Base-by-base conservation (phyloP, 2,888 invertebrate species). In the Eupeodes luniger region DNA sequence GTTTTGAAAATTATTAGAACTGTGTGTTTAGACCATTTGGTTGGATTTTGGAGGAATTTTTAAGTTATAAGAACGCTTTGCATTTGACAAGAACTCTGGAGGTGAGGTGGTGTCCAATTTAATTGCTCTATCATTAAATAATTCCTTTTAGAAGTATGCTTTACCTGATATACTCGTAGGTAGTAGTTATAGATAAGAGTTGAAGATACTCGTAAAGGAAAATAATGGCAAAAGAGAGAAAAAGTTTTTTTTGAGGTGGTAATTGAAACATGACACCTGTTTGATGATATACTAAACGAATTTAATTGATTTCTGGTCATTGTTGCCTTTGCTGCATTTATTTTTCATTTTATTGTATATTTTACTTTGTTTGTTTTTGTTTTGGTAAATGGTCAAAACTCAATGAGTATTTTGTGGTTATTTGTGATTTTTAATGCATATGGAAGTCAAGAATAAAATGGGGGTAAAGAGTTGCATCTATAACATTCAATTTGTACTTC, bases 81-180 rank as follows among this genome's bases (percentile, higher is more conserved):
- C 78, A 69, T 79, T 86, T 82, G 82, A 70, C 57, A 78, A 64
- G 36, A 19, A 70, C 34, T 69, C 82, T 53, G 75, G 70, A 86
- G 70, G 59, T 86, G 81, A 75, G 53, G 74, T 55, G 78, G 78
- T 86, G 82, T 62, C 82, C 86, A 69, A 82, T 83, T 84, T 81
- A 87, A 84, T 84, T 87, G 72, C 40, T 59, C 47, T 84, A 66
- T 80, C 80, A 84, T 84, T 83, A 72, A 80, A 76, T 80, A 83
- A 77, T 80, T 87, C 67, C 77, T 74, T 80, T 72, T 34, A 81
- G 72, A 67, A 84, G 57, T 72, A 53, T 40, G 40, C 75, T 69
- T 74, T 81, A 69, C 27, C 27, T 27, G 27, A 27, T 27, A 27
- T 27, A 27, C 0, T 27, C 44, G 67, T 51, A 47, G 11, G 47